A percentile compares a stretch with the other conserved stretches of the same genome.
These are phyloP conservation scores for Apteryx mantelli DNA, from an alignment of 2,113 vertebrate genomes.

Conservation along the genomic window DNA sequence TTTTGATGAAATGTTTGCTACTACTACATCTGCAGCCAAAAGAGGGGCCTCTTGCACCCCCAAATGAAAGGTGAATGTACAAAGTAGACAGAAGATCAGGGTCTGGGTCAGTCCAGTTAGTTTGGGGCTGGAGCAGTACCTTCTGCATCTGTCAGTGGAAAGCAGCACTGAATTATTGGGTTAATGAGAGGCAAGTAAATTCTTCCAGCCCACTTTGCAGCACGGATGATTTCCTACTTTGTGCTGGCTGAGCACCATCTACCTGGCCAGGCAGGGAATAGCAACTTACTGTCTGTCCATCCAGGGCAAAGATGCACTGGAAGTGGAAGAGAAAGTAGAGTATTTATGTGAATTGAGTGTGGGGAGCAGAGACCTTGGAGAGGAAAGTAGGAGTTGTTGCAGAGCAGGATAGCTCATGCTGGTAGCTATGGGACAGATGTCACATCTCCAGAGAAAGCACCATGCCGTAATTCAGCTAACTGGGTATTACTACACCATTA, in stretches of 20 bases:
- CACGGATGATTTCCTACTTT: neutral
- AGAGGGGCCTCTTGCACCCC: neutral
- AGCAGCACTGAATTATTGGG: neutral
- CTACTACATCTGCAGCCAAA: neutral
- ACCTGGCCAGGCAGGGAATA: constrained; percentile 66
- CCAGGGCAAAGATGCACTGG: neutral
- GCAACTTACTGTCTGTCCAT: neutral
- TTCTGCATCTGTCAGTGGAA: neutral
- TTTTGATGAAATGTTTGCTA: neutral
- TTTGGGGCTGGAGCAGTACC: neutral
- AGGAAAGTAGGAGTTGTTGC: neutral
- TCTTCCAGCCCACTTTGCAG: neutral
- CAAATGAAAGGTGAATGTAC: neutral
- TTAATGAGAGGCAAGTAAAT: neutral
- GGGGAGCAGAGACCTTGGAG: neutral
- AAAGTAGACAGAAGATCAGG: neutral
- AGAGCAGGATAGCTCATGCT: neutral
- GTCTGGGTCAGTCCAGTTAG: neutral
- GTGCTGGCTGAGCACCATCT: constrained; percentile 66
- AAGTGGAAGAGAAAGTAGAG: neutral
- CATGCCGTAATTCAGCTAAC: neutral
- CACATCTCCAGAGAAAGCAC: neutral
- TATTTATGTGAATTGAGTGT: accelerated
- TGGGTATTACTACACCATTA: neutral
- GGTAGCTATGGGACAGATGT: neutral